phyloP scores from a whole-genome alignment of 2,888 invertebrate species.

The Atethmia centrago region DNA sequence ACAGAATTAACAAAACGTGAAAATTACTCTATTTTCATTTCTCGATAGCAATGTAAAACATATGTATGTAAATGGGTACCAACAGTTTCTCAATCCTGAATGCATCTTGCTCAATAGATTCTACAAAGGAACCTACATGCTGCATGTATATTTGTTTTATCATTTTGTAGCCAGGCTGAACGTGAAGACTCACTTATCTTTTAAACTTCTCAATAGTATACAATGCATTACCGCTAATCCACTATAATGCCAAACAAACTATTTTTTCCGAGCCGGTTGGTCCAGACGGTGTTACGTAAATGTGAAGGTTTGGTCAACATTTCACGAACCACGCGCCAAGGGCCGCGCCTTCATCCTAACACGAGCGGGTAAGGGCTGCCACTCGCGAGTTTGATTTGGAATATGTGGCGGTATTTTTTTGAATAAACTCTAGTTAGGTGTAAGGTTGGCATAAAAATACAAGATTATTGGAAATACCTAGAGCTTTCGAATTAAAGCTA shows the following conservation, averaged over 20 bases:
- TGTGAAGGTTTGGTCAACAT: constrained; percentile 68
- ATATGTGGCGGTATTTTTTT: neutral
- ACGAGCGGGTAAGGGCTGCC: constrained; percentile 36
- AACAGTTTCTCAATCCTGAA: neutral
- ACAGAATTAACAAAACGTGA: neutral
- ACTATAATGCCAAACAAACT: constrained; percentile 29
- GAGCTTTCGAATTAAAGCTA: too few species aligned
- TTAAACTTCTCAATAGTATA: neutral
- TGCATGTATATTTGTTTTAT: constrained; percentile 3
- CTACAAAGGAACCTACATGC: neutral
- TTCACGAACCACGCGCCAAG: constrained; percentile 59
- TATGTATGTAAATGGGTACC: too few species aligned
- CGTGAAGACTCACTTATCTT: constrained; percentile 37
- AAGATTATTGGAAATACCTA: too few species aligned
- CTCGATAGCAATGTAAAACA: neutral
- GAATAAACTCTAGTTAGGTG: too few species aligned
- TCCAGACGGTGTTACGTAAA: constrained; percentile 40
- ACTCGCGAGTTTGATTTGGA: neutral
- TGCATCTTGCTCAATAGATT: too few species aligned
- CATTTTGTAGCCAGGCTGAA: neutral
- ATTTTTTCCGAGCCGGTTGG: constrained; percentile 34
- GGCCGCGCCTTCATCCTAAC: constrained; percentile 44
- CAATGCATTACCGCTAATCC: neutral
- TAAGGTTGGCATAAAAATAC: too few species aligned
- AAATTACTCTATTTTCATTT: neutral